Base-by-base conservation (phyloP, 2,888 invertebrate genomes). In the Amblyjoppa fuscipennis region DNA sequence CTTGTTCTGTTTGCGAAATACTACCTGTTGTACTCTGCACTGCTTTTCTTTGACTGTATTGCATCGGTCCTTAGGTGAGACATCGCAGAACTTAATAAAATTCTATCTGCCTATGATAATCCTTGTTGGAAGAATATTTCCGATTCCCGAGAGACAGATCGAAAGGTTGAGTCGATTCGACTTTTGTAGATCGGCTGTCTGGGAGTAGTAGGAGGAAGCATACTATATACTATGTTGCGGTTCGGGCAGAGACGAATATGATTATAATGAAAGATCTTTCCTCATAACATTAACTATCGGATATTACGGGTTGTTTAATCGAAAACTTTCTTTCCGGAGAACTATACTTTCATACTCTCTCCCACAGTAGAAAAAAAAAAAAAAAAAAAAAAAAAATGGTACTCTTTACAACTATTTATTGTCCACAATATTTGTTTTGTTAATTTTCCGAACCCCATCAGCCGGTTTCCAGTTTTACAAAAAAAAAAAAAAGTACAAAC, bases 241-340 rank as follows among this genome's bases (percentile, higher is more conserved):
- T 16, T 7, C 34, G 2, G 38, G 25, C 45, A 41, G 78, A 34
- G 69, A 70, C 53, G 9, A 45, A 74, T 45, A 61, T 74, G 3
- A 5, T 59, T 9, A 66, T 38, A 53, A 20, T 6, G 25, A 9
- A 59, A 69, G 56, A 56, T 69, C 45, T 56, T 56, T 77, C 41
- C 77, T 11, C 13, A 45, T n/a, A 45, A 25, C 56, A 41, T 77
- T 56, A 20, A 77, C 66, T 56, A 16, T 34, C 59, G 69, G 69
- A 78, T 78, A 69, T 49, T 25, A 1, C 59, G 78, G 61, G 45
- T 45, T 28, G 74, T 59, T 34, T 5, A 25, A 25, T 9, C 11
- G 6, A 9, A 25, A 59, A 11, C 3, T 59, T 11, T 28, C 11
- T 59, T 59, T 59, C 59, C 28, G 11, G 59, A 59, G 59, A 28